Base-by-base conservation (phyloP, 2,113 vertebrate genomes). In the Brienomyrus longianalis region DNA sequence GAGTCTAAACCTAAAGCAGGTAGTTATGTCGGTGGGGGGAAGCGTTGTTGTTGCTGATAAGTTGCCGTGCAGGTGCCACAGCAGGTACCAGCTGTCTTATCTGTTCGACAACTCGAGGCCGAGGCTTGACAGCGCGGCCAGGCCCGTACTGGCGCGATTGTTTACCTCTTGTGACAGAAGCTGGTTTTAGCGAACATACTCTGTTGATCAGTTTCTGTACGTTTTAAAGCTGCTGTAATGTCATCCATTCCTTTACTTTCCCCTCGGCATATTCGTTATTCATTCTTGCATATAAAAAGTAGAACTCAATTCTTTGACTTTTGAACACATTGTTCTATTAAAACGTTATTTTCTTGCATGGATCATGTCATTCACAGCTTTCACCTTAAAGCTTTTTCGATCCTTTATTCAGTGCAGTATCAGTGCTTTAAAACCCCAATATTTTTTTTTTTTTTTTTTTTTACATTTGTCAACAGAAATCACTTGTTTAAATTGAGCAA, bases 1-100 rank as follows among this genome's bases (percentile, higher is more conserved):
- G 98, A 99, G 80, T 97, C 97, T 98, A 99, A 99, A 95, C 95
- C 98, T 91, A 99, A 98, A 96, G 95, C 97, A 96, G 98, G 98
- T 98, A 91, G 96, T 94, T 5, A 59, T 15, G 27, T 45, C 8
- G 31, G 1, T 39, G 21, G 21, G 0, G 17, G 2, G 21, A 5
- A 31, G 31, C 70, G 86, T 7, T 17, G 50, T 9, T 43, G 31
- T 62, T 47, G 35, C 11, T 27, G 39, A n/a, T 35, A 43, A 15
- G 43, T 27, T 66, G 3, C 50, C 77, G 39, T 31, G 31, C 88
- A 6, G 2, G 31, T 51, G 9, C 10, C 48, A 31, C 27, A 45
- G n/a, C n/a, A 31, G 70, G 48, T 19, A 19, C 43, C 90, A 88
- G 3, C 83, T 27, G 50, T 77, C 92, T n/a, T 77, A 80, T n/a